Percentiles rank a stretch among this genome's conserved stretches.
Conservation (phyloP, 2,113 vertebrate genomes). For the Dasyornis broadbenti region DNA sequence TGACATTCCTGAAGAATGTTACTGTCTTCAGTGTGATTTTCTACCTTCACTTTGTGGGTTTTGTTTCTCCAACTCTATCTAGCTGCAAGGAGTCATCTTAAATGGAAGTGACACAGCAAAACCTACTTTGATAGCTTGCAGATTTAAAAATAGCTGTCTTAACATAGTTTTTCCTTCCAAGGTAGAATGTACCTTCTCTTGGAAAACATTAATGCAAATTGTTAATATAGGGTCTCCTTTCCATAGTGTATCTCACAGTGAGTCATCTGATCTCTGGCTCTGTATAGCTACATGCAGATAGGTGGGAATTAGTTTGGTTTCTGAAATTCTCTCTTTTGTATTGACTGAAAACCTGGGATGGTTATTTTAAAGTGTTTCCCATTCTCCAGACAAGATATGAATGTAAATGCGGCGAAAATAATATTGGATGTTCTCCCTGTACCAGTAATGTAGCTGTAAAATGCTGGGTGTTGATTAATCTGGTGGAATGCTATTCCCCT, state of each 20-base stretch:
- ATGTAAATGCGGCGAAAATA: background rate
- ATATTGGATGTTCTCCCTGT: background rate
- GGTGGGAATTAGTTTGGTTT: background rate
- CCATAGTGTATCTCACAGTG: background rate
- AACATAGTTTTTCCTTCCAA: background rate
- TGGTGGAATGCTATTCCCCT: background rate
- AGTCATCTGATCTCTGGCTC: background rate
- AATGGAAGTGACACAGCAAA: background rate
- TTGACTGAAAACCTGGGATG: background rate
- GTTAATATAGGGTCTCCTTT: background rate
- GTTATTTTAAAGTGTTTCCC: background rate
- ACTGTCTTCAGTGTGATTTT: background rate
- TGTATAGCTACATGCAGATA: background rate
- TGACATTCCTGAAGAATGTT: background rate
- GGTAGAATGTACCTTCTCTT: background rate
- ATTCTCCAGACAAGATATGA: background rate
- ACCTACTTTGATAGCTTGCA: background rate
- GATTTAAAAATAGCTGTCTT: background rate
- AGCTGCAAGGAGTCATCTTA: conserved; percentile 5
- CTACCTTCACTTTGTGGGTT: background rate
- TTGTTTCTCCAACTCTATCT: background rate
- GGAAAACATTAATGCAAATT: background rate
- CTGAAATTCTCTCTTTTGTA: background rate
- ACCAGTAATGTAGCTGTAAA: background rate
- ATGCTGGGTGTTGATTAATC: background rate